A percentile compares a stretch with the other conserved stretches of the same genome.
Evolutionary conservation across 2,888 invertebrate species (phyloP).

Genomic region (Ditula angustiorana): DNA sequence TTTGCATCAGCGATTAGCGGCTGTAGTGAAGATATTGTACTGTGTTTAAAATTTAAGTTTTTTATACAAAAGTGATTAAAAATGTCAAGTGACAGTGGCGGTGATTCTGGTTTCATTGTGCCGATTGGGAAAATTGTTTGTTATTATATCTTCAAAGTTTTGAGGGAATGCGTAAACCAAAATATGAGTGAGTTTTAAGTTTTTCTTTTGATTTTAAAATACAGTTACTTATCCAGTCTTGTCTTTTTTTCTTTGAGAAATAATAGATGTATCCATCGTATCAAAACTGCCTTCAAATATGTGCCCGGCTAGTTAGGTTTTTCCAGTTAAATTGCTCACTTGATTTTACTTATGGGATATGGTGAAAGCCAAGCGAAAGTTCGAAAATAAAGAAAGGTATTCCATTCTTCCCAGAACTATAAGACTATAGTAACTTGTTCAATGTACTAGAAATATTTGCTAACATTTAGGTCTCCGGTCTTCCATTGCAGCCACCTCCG

Average conservation of each 20-base stretch:
- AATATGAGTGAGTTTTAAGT: slow-evolving; percentile 57
- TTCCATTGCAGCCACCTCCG: slow-evolving; percentile 27
- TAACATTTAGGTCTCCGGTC: slow-evolving; percentile 32
- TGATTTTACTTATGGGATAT: no score
- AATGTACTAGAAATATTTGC: slow-evolving; percentile 5
- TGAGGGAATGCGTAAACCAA: slow-evolving; percentile 61
- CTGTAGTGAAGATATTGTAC: slow-evolving; percentile 11
- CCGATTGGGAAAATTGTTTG: slow-evolving; percentile 60
- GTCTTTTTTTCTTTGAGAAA: not conserved
- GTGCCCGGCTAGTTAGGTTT: no score
- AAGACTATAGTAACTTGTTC: not conserved
- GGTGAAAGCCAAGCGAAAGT: no score
- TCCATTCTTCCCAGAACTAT: no score
- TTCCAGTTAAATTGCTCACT: no score
- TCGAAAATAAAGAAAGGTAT: no score
- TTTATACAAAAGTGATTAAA: slow-evolving; percentile 22
- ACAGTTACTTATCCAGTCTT: not conserved
- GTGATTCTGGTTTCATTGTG: slow-evolving; percentile 52
- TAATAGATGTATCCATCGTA: no score
- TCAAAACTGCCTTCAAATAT: no score
- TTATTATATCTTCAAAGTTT: slow-evolving; percentile 59
- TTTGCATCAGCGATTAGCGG: slow-evolving; percentile 22
- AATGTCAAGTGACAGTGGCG: slow-evolving; percentile 71
- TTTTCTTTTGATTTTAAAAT: not conserved
- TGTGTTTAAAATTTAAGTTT: slow-evolving; percentile 7